A percentile compares a stretch with the other conserved stretches of the same genome.
Conservation (phyloP, 2,888 invertebrate species). For the Arge pagana region DNA sequence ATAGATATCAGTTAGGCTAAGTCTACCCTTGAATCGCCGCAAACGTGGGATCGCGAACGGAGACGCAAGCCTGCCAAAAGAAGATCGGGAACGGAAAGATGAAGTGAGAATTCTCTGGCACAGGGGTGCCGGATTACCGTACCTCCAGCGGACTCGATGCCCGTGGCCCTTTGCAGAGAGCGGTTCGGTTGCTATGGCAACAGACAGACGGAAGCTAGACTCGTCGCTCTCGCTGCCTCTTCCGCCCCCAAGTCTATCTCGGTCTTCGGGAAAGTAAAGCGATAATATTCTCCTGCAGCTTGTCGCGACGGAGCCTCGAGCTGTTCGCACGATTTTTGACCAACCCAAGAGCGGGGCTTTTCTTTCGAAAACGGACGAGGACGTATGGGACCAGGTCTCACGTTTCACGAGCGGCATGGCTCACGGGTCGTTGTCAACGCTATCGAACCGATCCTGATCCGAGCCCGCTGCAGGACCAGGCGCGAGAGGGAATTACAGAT, state of each 20-base stretch:
- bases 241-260: conserved; percentile 20
- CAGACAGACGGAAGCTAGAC: conserved; percentile 49
- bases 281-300: neutral
- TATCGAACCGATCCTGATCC: too few relatives aligned
- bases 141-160: conserved; percentile 53
- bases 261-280: conserved; percentile 7
- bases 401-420: too few relatives aligned
- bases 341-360: too few relatives aligned
- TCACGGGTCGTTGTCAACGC: too few relatives aligned
- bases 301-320: too few relatives aligned
- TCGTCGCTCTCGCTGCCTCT: conserved; percentile 23
- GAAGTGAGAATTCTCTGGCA: conserved; percentile 23
- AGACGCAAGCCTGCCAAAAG: conserved; percentile 24
- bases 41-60: conserved; percentile 17
- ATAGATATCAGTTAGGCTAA: conserved; percentile 10
- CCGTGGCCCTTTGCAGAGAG: conserved; percentile 49
- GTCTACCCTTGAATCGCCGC: conserved; percentile 13
- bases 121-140: conserved; percentile 48
- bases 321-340: too few relatives aligned
- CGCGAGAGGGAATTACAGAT: too few relatives aligned
- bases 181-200: conserved; percentile 50
- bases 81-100: conserved; percentile 8
- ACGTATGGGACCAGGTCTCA: too few relatives aligned
- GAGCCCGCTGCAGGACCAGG: too few relatives aligned
- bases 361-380: too few relatives aligned